Percentiles rank a stretch among this genome's conserved stretches.
Conservation (phyloP, 2,797 vertebrate species). For the Anabacerthia variegaticeps region DNA sequence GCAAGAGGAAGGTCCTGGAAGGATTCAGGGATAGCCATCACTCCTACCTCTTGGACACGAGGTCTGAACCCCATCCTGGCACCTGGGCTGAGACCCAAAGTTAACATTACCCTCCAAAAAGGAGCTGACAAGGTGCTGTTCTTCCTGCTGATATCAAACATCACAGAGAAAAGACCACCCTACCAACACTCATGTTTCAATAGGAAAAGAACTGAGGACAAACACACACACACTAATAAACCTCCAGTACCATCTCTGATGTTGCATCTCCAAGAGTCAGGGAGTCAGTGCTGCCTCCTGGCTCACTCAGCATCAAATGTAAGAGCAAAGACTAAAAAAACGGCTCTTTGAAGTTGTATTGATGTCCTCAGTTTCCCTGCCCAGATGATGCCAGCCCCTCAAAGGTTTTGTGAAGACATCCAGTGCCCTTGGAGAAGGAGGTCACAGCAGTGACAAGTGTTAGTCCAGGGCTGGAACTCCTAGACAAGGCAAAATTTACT, state of each 20-base stretch:
- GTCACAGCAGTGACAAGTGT: background rate
- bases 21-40: background rate
- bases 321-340: background rate
- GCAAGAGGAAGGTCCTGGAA: background rate
- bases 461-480: background rate
- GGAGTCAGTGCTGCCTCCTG: background rate
- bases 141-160: background rate
- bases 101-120: background rate
- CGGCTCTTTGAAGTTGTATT: background rate
- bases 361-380: background rate
- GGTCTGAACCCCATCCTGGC: background rate
- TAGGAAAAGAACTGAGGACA: background rate
- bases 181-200: background rate
- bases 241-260: background rate
- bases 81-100: background rate
- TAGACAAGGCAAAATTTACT: background rate
- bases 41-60: background rate
- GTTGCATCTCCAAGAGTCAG: background rate
- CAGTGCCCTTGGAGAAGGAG: background rate
- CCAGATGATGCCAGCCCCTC: accelerated
- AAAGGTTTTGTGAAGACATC: background rate
- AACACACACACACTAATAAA: background rate
- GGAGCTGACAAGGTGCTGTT: background rate
- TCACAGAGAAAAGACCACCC: background rate
- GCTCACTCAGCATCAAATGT: background rate